phyloP scores from a whole-genome alignment of 2,113 vertebrate species.

The Archocentrus centrarchus region DNA sequence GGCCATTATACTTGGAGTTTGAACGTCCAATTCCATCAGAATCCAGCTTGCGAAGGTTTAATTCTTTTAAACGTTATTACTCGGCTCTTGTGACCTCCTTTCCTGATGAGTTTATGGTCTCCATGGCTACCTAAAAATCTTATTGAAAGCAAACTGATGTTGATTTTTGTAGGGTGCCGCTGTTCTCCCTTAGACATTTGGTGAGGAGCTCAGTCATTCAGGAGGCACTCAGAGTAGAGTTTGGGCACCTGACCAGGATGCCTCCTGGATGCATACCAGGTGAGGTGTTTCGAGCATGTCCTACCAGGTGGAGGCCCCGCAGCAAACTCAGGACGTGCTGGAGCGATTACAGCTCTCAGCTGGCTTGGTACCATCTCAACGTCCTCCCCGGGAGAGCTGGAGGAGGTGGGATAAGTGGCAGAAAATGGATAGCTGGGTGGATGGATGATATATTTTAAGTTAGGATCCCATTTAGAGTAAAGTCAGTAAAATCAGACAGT shows the following conservation, averaged over 20 bases:
- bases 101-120: neutral
- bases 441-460: neutral
- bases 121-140: neutral
- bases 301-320: neutral
- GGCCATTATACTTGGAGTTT: neutral
- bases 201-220: neutral
- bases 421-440: neutral
- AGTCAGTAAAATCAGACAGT: neutral
- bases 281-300: neutral
- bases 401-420: neutral
- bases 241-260: neutral
- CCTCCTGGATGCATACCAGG: neutral
- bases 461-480: too few species aligned
- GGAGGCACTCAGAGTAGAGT: neutral
- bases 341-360: neutral
- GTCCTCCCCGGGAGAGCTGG: neutral
- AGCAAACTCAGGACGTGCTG: neutral
- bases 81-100: neutral
- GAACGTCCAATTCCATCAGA: neutral
- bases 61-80: neutral
- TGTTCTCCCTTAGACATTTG: neutral
- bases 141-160: neutral
- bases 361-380: neutral
- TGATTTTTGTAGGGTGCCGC: neutral
- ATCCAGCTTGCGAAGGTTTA: neutral